A percentile compares a stretch with the other conserved stretches of the same genome.
These are phyloP conservation scores for Paramormyrops hopkinsi DNA, from an alignment of 2,797 vertebrate species.

Conservation along the genomic window DNA sequence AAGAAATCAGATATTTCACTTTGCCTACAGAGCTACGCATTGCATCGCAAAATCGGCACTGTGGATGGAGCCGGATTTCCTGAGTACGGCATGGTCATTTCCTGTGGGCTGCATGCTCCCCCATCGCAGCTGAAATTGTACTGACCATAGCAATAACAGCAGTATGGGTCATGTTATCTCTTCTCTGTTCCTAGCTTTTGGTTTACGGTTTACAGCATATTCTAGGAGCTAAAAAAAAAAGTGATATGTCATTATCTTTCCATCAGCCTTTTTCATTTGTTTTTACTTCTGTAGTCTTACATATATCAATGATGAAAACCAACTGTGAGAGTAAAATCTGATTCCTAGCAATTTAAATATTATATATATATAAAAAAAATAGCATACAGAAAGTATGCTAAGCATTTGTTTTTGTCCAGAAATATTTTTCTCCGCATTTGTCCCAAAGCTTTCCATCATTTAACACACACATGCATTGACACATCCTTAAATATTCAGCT, in stretches of 20 bases:
- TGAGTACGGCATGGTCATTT: not conserved
- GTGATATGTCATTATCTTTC: not conserved
- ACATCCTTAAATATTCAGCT: not conserved
- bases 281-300: not conserved
- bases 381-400: not conserved
- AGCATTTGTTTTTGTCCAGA: not conserved
- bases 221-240: not conserved
- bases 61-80: not conserved
- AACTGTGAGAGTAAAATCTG: not conserved
- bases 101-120: not conserved
- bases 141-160: not conserved
- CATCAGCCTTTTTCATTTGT: not conserved
- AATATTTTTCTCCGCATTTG: not conserved
- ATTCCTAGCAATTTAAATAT: not conserved
- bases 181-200: not conserved
- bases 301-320: not conserved
- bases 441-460: not conserved
- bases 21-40: not conserved
- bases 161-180: too few species aligned
- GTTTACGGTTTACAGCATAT: not conserved
- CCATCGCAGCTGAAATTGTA: not conserved
- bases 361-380: not conserved
- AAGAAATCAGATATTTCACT: not conserved
- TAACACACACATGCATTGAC: not conserved
- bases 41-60: not conserved